Conservation (phyloP, 2,113 vertebrate species). For the Protobothrops mucrosquamatus region DNA sequence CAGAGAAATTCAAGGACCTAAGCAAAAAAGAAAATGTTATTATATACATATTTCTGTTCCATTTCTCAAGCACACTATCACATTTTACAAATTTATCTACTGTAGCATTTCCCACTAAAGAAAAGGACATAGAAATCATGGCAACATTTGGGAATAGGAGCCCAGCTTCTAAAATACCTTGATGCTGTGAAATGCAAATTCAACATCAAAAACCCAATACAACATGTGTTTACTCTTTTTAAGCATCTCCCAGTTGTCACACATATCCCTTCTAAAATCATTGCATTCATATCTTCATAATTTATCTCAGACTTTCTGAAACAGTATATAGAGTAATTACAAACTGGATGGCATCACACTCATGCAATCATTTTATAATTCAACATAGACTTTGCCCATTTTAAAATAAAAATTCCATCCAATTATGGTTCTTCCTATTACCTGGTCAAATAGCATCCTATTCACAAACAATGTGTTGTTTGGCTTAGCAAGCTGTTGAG, state of each 20-base stretch:
- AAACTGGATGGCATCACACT: neutral
- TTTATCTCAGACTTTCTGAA: neutral
- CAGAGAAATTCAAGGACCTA: slow-evolving; percentile 98
- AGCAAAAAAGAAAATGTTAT: neutral
- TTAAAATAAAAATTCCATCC: neutral
- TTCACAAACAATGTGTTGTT: slow-evolving; percentile 98
- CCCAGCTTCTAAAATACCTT: neutral
- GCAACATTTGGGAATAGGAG: neutral
- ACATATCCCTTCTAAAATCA: slow-evolving; percentile 6
- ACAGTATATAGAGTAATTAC: neutral
- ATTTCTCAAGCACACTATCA: neutral
- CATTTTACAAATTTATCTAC: neutral
- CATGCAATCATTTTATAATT: neutral
- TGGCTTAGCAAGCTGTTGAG: slow-evolving; percentile 93
- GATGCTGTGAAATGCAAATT: neutral
- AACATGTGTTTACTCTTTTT: neutral
- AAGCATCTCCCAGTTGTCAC: neutral
- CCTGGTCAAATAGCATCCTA: slow-evolving; percentile 97
- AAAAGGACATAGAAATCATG: neutral
- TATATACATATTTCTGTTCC: neutral
- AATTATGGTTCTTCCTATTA: slow-evolving; percentile 40
- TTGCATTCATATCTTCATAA: neutral
- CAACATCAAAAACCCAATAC: neutral
- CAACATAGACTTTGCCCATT: neutral
- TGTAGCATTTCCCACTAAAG: neutral